Percentiles rank a stretch among this genome's conserved stretches.
Evolutionary conservation across 2,797 vertebrate species (phyloP).

Genomic region (Agapornis canus): DNA sequence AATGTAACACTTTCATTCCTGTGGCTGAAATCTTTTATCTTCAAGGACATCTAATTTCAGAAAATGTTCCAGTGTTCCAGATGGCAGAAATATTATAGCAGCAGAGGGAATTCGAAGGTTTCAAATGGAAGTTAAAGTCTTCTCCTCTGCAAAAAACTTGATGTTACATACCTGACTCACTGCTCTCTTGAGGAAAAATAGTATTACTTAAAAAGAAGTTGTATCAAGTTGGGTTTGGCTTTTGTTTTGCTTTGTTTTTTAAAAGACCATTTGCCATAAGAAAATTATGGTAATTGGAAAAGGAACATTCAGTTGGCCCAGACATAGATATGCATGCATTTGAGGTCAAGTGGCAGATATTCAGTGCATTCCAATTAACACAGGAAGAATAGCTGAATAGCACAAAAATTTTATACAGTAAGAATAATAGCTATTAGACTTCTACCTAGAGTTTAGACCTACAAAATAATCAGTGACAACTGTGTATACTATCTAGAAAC

Average conservation of each 20-base stretch:
- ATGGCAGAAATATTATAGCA: background rate
- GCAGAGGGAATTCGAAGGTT: background rate
- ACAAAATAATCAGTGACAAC: background rate
- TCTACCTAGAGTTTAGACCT: background rate
- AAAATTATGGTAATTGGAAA: background rate
- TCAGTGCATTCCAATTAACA: background rate
- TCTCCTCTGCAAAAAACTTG: background rate
- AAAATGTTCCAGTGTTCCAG: background rate
- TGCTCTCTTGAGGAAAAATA: background rate
- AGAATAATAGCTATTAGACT: background rate
- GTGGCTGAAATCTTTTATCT: background rate
- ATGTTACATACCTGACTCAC: background rate
- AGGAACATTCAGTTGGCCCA: background rate
- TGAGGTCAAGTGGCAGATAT: background rate
- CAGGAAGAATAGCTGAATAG: background rate
- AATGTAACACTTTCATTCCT: background rate
- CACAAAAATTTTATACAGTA: background rate
- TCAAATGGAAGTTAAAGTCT: background rate
- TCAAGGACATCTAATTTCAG: background rate
- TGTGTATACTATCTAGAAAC: background rate
- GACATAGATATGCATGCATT: fast-evolving
- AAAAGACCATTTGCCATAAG: background rate
- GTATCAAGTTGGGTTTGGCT: fast-evolving
- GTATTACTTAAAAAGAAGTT: background rate
- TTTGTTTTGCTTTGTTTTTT: background rate